A percentile compares a stretch with the other conserved stretches of the same genome.
phyloP scores from a whole-genome alignment of 2,888 invertebrate genomes.

The Drosophila borborema region DNA sequence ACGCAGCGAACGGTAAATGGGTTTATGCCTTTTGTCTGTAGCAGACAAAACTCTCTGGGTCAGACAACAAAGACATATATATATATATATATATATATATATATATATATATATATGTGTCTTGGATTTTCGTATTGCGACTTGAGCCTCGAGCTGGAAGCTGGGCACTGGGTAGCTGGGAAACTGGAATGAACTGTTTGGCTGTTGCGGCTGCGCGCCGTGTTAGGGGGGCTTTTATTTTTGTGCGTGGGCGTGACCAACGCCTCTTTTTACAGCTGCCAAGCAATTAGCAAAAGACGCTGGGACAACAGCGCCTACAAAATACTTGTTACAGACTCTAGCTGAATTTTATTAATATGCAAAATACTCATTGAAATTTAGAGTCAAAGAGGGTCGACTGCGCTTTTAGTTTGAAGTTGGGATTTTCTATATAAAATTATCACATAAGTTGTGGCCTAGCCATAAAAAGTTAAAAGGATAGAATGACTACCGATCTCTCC shows the following conservation, averaged over 20 bases:
- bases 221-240: not conserved
- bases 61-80: slow-evolving; percentile 29
- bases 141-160: not conserved
- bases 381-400: not conserved
- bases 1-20: slow-evolving; percentile 78
- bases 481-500: too few species aligned
- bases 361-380: not conserved
- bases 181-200: slow-evolving; percentile 1
- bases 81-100: not conserved
- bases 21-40: slow-evolving; percentile 72
- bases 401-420: not conserved
- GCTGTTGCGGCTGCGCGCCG: slow-evolving; percentile 4
- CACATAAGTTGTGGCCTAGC: not conserved
- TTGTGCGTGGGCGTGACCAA: slow-evolving; percentile 59
- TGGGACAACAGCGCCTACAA: slow-evolving; percentile 52
- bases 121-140: not conserved
- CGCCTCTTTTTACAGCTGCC: slow-evolving; percentile 72
- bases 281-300: slow-evolving; percentile 72
- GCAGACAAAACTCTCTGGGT: slow-evolving; percentile 35
- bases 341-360: slow-evolving; percentile 11
- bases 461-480: too few species aligned
- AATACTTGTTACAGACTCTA: slow-evolving; percentile 43
- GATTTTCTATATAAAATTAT: too few species aligned
- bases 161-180: not conserved
- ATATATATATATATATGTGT: not conserved